These are phyloP conservation scores for Zophobas atratus DNA, from an alignment of 1,140 invertebrate species.

Conservation along the genomic window DNA sequence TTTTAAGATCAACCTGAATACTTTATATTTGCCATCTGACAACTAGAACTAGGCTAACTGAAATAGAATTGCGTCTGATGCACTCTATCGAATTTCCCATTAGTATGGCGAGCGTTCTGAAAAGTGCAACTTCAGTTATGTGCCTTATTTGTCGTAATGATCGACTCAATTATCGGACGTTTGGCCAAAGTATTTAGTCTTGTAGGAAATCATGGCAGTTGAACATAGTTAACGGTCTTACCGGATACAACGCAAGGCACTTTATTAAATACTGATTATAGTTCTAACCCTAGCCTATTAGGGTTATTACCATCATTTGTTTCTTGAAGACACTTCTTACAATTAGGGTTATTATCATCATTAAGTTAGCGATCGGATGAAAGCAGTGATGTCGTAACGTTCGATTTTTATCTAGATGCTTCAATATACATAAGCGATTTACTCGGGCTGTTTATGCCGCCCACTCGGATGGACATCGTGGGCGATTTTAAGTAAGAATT, in stretches of 20 bases:
- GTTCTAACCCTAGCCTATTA: conserved; percentile 7
- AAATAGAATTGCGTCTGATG: conserved; percentile 41
- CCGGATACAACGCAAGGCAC: conserved; percentile 4
- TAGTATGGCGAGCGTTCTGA: neutral
- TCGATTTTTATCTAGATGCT: conserved; percentile 18
- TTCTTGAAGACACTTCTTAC: neutral
- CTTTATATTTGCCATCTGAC: conserved; percentile 23
- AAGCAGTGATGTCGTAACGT: conserved; percentile 8
- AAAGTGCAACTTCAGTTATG: neutral
- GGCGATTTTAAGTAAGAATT: conserved; percentile 38
- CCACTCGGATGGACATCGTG: conserved; percentile 20
- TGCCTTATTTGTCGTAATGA: conserved; percentile 33
- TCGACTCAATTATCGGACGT: conserved; percentile 40
- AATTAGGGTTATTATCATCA: conserved; percentile 6
- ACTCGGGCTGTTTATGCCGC: conserved; percentile 30
- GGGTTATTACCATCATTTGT: conserved; percentile 4
- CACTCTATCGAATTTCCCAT: conserved; percentile 4
- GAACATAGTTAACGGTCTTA: conserved; percentile 9
- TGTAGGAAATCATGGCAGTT: conserved; percentile 8
- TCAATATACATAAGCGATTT: conserved; percentile 33
- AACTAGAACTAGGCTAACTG: conserved; percentile 46
- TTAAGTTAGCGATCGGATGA: neutral
- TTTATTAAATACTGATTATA: conserved; percentile 15
- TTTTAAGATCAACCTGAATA: conserved; percentile 45
- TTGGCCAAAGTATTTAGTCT: conserved; percentile 32